Base-by-base conservation (phyloP, 2,113 vertebrate species). In the Tor tambroides region DNA sequence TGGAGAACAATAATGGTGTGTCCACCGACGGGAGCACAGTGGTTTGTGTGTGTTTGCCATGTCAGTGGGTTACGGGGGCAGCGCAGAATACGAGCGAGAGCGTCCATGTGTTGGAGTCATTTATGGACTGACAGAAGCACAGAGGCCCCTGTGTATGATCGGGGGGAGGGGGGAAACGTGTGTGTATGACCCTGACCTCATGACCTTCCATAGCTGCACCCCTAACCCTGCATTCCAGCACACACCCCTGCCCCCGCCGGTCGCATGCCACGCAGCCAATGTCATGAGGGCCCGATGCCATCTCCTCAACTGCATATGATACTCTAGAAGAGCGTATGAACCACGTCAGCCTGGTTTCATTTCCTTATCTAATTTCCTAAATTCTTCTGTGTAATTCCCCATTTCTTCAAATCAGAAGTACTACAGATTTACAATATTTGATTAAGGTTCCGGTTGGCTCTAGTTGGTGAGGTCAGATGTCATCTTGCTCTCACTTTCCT, bases 221-320 rank as follows among this genome's bases (percentile, higher is more conserved):
- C 83, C 78, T 81, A 82, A 84, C 89, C 69, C 80, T 86, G 78
- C 84, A 87, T 90, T 88, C 87, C 85, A 86, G 41, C 80, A 86
- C 89, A 87, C 46, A 63, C 87, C 83, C 49, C 74, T 56, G 32
- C 59, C 54, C 83, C 79, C 43, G 91, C 93, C 26, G 94, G 83
- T 85, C 84, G 93, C 74, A 0, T 92, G 93, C 23, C 92, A 92
- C n/a, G 61, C 74, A 93, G 82, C 41, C 93, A 93, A 0, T 91
- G 65, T 28, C 84, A 69, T 7, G 46, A 76, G 75, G 23, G 59
- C n/a, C 67, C 9, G 59, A 77, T 80, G 85, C 41, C 77, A 78
- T 79, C 59, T 63, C 71, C 51, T 74, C 72, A 72, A 85, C 35
- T 23, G n/a, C 41, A 78, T 32, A 28, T 35, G 19, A n/a, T 15